Base-by-base conservation (phyloP, 2,113 vertebrate genomes). In the Notarius quadriscutis region DNA sequence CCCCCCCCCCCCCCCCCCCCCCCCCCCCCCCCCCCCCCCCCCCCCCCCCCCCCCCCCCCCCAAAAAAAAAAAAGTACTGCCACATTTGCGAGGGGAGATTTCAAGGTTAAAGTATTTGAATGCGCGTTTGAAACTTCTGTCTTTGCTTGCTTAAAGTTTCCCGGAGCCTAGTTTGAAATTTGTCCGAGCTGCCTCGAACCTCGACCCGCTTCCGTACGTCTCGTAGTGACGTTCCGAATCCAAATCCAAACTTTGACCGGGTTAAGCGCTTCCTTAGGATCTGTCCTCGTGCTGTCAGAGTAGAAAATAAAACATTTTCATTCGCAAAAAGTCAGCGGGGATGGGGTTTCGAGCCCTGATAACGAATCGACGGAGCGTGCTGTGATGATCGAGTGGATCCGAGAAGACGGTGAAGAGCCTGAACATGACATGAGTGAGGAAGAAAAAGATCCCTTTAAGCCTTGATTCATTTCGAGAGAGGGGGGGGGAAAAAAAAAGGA, bases 61-160 rank as follows among this genome's bases (percentile, higher is more conserved):
- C n/a, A 51, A 51, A 93, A 92, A 90, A 93, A 91, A 94, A 89
- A 91, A 92, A 93, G 93, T 85, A 85, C 90, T 90, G 90, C 93
- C 92, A 94, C 93, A 92, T 94, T 92, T 92, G 94, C 93, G 92
- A 95, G 94, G 94, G 94, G 94, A 95, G 91, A 94, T 95, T 95
- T 96, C 94, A 96, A 96, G 95, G 95, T 96, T 95, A 96, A 95
- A 96, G 93, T 92, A 94, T 95, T 92, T 94, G 91, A 95, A 96
- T 93, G 93, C 89, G 89, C 95, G 94, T 94, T 94, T 95, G 93
- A 93, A 95, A 95, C 92, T 95, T 95, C 92, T 91, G 89, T 92
- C 94, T 94, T 92, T 41, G 41, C 41, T 41, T 41, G 41, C 4
- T 41, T 41, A 41, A 41, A 41, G 3, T 41, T 41, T 92, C 89